phyloP scores from a whole-genome alignment of 1,140 invertebrate species.

The Chelonus insularis region DNA sequence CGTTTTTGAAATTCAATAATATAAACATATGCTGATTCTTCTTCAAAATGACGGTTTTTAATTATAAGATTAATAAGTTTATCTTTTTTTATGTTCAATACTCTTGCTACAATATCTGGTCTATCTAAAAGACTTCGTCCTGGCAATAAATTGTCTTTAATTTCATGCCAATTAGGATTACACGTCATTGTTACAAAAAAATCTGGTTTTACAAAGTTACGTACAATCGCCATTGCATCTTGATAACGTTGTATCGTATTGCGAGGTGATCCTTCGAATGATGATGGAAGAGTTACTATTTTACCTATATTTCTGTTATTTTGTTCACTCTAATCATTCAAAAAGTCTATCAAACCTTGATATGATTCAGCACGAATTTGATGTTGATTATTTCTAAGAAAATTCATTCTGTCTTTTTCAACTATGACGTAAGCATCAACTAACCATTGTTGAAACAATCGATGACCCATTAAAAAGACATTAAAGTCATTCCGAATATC shows the following conservation, averaged over 20 bases:
- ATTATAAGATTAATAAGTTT: slow-evolving; percentile 14
- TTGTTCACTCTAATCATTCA: not conserved
- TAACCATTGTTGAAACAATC: too few relatives aligned
- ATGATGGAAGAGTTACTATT: slow-evolving; percentile 44
- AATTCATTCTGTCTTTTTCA: slow-evolving; percentile 18
- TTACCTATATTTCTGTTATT: slow-evolving; percentile 21
- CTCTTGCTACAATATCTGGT: slow-evolving; percentile 36
- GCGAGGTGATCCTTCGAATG: slow-evolving; percentile 45
- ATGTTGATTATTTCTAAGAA: slow-evolving; percentile 4
- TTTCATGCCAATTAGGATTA: too few relatives aligned
- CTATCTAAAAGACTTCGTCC: slow-evolving; percentile 42
- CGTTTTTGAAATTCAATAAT: too few relatives aligned
- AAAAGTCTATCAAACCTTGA: slow-evolving; percentile 13
- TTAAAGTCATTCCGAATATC: slow-evolving; percentile 11
- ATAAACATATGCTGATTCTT: slow-evolving; percentile 6
- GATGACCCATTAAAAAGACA: not conserved
- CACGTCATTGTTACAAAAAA: too few relatives aligned
- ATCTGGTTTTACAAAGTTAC: too few relatives aligned
- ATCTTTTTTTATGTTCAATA: slow-evolving; percentile 19
- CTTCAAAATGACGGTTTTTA: slow-evolving; percentile 2
- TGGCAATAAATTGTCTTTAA: too few relatives aligned
- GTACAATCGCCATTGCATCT: too few relatives aligned
- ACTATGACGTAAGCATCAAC: slow-evolving; percentile 23
- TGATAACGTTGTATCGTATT: slow-evolving; percentile 53
- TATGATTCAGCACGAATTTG: too few relatives aligned